These are phyloP conservation scores for Urechis unicinctus DNA, from an alignment of 2,888 invertebrate genomes.

Conservation along the genomic window DNA sequence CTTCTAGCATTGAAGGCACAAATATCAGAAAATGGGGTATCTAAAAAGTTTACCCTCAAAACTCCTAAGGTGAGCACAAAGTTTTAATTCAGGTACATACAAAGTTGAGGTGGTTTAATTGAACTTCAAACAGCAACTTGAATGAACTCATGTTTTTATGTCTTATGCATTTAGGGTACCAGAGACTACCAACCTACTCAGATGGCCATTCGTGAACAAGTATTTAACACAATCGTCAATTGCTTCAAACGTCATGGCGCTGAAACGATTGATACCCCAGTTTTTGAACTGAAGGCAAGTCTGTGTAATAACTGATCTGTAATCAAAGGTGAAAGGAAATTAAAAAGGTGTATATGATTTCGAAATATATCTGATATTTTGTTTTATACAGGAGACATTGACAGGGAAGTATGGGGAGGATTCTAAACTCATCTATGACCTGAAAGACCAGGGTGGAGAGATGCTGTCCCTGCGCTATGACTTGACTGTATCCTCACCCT, in stretches of 20 bases:
- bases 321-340: neutral
- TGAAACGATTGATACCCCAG: conserved; percentile 95
- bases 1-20: conserved; percentile 74
- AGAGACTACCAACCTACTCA: conserved; percentile 90
- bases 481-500: conserved; percentile 72
- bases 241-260: conserved; percentile 97
- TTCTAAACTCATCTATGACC: conserved; percentile 95
- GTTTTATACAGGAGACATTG: conserved; percentile 71
- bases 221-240: conserved; percentile 75
- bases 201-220: conserved; percentile 78
- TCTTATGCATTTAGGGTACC: conserved; percentile 62
- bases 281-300: conserved; percentile 87
- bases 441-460: conserved; percentile 98
- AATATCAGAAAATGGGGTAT: conserved; percentile 53
- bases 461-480: conserved; percentile 92
- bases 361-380: neutral
- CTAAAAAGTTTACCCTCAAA: conserved; percentile 72
- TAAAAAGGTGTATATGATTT: conserved; percentile 4
- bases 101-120: neutral
- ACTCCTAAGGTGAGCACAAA: conserved; percentile 63
- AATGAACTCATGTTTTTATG: neutral
- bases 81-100: neutral
- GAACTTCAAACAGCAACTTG: neutral
- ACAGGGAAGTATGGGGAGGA: conserved; percentile 99
- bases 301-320: too few relatives aligned